Evolutionary conservation across 2,113 vertebrate species (phyloP), one percentile per base, ranked within the genome.

Genomic region (Cygnus atratus): DNA sequence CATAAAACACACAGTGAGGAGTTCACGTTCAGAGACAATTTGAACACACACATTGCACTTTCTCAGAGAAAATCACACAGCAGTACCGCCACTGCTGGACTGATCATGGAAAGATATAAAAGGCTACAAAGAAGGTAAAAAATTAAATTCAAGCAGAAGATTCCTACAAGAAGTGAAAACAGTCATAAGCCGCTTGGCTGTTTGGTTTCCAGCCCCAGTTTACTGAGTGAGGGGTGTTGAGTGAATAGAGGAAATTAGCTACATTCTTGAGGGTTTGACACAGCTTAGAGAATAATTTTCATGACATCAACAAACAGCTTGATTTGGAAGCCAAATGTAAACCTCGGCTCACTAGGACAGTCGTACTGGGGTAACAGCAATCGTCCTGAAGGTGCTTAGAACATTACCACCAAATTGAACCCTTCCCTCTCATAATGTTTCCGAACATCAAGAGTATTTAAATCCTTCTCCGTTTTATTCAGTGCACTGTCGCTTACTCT

Each of bases 191-290:
- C 87, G 54, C 24, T 84, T 87, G 93, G 68, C 20, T 50, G 28
- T 50, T 90, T 75, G 35, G 37, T 92, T 95, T 95, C 87, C 2
- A 3, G 80, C 13, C 37, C 35, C 58, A 68, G 18, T 61, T 90
- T 78, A 87, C 84, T 68, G 74, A 84, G 26, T 48, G 58, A 92
- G 19, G 70, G 66, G 66, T 78, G 66, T 57, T 90, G 70, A 95
- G 59, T 35, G 86, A 93, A 44, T 46, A 57, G 74, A 91, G 87
- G 81, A 95, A 96, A 92, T 92, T 6, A 78, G 80, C 67, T 81
- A 81, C 61, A 82, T 88, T 92, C 93, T 75, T 96, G 88, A 96
- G 91, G 52, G 57, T 87, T 96, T 96, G 61, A 88, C 52, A 81
- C 25, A 78, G 86, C 35, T 84, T 87, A 78, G 82, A 76, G 71